phyloP scores from a whole-genome alignment of 2,113 vertebrate species.

The Pelecanus crispus region DNA sequence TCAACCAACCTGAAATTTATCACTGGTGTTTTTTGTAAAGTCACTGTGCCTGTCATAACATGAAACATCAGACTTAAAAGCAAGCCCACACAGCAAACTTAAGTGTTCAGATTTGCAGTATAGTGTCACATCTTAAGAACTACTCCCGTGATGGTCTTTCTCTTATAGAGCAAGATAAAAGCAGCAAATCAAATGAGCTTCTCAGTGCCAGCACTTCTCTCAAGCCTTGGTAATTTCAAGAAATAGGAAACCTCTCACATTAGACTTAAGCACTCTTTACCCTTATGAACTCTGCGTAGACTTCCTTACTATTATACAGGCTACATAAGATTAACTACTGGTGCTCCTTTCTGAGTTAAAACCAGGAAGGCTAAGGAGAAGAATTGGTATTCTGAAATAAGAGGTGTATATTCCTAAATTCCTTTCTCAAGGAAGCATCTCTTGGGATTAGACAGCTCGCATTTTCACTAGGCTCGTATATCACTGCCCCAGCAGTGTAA shows the following conservation, averaged over 20 bases:
- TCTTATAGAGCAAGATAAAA: background rate
- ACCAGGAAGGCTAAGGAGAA: background rate
- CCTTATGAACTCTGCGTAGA: background rate
- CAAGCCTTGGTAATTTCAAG: background rate
- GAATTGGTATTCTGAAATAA: background rate
- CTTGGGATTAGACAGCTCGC: background rate
- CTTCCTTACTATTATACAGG: background rate
- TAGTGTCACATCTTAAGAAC: background rate
- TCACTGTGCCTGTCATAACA: background rate
- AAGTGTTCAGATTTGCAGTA: background rate
- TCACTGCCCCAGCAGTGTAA: background rate
- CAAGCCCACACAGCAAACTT: background rate
- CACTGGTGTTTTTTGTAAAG: background rate
- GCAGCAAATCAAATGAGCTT: background rate
- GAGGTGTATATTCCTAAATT: background rate
- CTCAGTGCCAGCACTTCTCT: background rate
- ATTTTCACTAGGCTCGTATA: background rate
- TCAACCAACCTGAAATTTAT: background rate
- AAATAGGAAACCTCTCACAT: background rate
- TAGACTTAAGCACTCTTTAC: background rate
- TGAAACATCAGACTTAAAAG: slow-evolving; percentile 22
- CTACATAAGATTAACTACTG: background rate
- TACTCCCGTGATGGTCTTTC: background rate
- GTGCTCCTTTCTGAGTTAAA: background rate
- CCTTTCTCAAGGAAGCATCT: background rate